phyloP scores from a whole-genome alignment of 2,797 vertebrate species.

The Gymnothorax javanicus region DNA sequence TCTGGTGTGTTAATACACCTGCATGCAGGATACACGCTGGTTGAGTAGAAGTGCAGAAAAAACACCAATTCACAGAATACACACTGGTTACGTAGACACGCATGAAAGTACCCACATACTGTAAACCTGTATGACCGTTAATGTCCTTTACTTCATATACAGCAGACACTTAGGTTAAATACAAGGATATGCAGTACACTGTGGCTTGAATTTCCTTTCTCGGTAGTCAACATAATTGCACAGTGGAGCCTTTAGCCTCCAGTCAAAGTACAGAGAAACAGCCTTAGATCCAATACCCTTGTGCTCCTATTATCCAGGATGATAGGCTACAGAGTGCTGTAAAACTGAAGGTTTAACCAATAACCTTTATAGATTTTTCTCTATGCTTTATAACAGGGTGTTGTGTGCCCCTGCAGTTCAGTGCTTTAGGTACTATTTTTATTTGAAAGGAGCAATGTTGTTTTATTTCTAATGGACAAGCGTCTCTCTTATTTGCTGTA shows the following conservation, averaged over 20 bases:
- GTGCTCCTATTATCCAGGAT: conserved; percentile 65
- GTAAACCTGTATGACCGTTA: neutral
- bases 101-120: neutral
- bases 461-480: neutral
- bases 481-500: neutral
- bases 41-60: neutral
- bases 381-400: conserved; percentile 59
- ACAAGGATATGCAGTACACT: conserved; percentile 47
- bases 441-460: neutral
- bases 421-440: neutral
- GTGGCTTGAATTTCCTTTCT: conserved; percentile 46
- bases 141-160: conserved; percentile 23
- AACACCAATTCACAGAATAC: neutral
- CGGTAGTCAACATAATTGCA: conserved; percentile 49
- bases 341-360: conserved; percentile 71
- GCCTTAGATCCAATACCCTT: conserved; percentile 57
- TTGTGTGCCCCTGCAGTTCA: conserved; percentile 36
- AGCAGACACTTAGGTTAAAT: conserved; percentile 46
- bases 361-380: conserved; percentile 52
- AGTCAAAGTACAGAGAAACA: conserved; percentile 61
- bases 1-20: neutral
- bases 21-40: neutral
- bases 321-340: conserved; percentile 62
- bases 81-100: neutral
- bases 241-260: conserved; percentile 53